Base-by-base conservation (phyloP, 2,888 invertebrate species). In the Synergus itoensis region DNA sequence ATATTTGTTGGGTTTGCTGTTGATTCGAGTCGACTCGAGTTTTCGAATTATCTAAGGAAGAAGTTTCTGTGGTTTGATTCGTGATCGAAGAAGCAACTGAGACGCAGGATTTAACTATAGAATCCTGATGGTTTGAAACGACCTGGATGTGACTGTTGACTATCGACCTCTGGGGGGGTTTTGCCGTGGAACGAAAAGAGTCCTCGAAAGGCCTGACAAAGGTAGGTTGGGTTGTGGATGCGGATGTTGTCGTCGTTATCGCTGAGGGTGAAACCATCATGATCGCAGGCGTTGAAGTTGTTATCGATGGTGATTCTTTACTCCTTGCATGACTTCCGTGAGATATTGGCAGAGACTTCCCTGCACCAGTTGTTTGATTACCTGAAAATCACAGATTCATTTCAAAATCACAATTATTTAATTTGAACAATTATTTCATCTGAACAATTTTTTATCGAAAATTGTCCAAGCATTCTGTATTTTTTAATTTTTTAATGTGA, bases 201-300 rank as follows among this genome's bases (percentile, higher is more conserved):
- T 92, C 92, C 77, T 92, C 92, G 81, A 92, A 92, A 0, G 92
- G 92, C 43, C 92, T 87, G 28, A 92, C 92, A 78, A 92, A 92
- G 12, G 90, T 86, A 18, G 91, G 91, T 77, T 90, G 91, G 78
- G 81, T 80, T 7, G 85, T 78, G 0, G 80, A 78, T 9, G 84
- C 73, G 4, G 84, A 81, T 4, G 84, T 81, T 11, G 81, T 79
- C 0, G 81, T 79, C 0, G 81, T 67, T 48, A 77, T 77, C 16
- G 81, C 81, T 16, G 76, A 53, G 28, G 76, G 69, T 18, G 69
- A 75, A 36, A 64, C 69, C 62, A 69, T 40, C 11, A 60, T 18
- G 43, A 57, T 64, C 5, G 84, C 73, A n/a, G 64, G 79, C 5
- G 84, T 76, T 18, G 84, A 65, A 12, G 28, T 53, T 53, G 11